Evolutionary conservation across 1,140 invertebrate species (phyloP), one percentile per base, ranked within the genome.

Genomic region (Nephila pilipes): DNA sequence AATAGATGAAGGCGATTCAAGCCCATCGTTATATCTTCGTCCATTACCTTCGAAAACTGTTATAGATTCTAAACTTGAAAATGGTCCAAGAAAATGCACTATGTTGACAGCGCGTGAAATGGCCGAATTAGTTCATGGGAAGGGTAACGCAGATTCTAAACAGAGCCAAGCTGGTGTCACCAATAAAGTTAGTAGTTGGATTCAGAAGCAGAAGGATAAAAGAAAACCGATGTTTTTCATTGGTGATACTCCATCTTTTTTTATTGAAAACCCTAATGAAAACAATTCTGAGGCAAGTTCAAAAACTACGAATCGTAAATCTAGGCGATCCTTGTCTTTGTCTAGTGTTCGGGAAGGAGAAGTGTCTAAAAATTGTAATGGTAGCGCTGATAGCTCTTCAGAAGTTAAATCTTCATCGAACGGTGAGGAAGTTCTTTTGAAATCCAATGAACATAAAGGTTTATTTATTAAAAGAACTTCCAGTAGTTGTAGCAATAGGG

Each of bases 191-290:
- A 80, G 85, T 8, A 89, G 25, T 75, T 93, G 92, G 92, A 88
- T 93, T 81, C 92, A 93, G n/a, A 93, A 65, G 46, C 92, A 93
- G 38, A 93, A 89, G 32, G 80, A 83, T 57, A 93, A 93, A 93
- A 32, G 92, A n/a, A 93, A 93, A 29, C 87, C 92, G 2, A 58
- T 93, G 25, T 93, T 93, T 63, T 93, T 93, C 16, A 93, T 93
- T 12, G 92, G 92, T 0, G 92, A 93, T 83, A 12, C 46, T 54
- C 81, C 83, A 20, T 22, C 75, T 25, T 81, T 81, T 90, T 89
- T 79, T 79, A 32, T 32, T 18, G 69, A 79, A 29, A 90, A 60
- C 38, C 2, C 57, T 2, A 36, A 36, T 81, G 65, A 81, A 90
- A 4, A 2, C 16, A 60, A 25, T 38, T 10, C 29, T 1, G 20